Base-by-base conservation (phyloP, 2,888 invertebrate genomes). In the Polyploca ridens region DNA sequence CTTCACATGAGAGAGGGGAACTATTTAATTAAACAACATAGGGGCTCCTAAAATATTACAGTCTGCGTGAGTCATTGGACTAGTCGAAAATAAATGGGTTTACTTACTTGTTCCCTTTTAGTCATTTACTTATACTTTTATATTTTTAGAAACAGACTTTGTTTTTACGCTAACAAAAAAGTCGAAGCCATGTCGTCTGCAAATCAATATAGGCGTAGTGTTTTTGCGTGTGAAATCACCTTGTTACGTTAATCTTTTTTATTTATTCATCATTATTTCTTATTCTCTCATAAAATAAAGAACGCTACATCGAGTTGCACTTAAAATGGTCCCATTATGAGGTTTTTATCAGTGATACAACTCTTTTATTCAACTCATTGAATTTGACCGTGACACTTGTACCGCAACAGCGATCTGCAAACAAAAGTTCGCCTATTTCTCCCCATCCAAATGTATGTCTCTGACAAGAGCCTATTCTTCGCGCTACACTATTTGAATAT, bases 401-500 rank as follows among this genome's bases (percentile, higher is more conserved):
- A 77, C 75, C 73, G 76, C 72, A 77, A 75, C 74, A 74, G 69
- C 64, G 69, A 54, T 73, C 69, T 69, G 64, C 68, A 65, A 76
- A 78, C 74, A 74, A 81, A 77, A 75, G 73, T 73, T 73, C 73
- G 69, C 77, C 76, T 77, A 75, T 70, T 72, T 78, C 74, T 79
- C 71, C 72, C 66, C 72, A 75, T 78, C 73, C 73, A 74, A 73
- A 72, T 72, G 69, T 76, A 69, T 78, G 70, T 69, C 70, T 76
- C 67, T 76, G 74, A 75, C 73, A 78, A 79, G 75, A 77, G 68
- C 71, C 71, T 65, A 76, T 78, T 80, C 77, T 79, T 72, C 68
- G 54, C 54, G 54, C 54, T 19, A 67, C 67, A 72, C 71, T 69
- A 72, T 71, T 64, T 59, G 70, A 70, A 77, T 70, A 77, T 79